These are phyloP conservation scores for Epinotia bilunana DNA, from an alignment of 2,888 invertebrate species.

Conservation along the genomic window DNA sequence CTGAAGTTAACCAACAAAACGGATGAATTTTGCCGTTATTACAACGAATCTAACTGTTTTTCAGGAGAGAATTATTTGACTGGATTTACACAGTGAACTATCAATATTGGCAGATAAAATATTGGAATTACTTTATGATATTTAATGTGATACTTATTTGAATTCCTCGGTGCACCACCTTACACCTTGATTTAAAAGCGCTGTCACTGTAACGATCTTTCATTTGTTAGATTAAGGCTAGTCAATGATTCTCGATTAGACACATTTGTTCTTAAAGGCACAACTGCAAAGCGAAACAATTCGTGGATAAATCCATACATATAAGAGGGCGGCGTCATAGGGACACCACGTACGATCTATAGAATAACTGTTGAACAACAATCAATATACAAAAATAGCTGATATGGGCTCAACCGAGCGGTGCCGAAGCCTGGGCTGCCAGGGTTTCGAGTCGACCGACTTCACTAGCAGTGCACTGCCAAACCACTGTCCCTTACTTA, in stretches of 20 bases:
- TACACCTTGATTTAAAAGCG: neutral
- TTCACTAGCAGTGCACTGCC: conserved; percentile 18
- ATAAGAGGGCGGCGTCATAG: neutral
- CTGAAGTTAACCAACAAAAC: neutral
- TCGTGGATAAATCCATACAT: conserved; percentile 2
- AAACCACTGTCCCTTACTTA: neutral
- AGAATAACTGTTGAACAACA: conserved; percentile 28
- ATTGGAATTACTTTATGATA: neutral
- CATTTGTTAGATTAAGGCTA: conserved; percentile 8
- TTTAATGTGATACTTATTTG: neutral
- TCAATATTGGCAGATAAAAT: neutral
- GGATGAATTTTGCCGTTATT: too few species aligned
- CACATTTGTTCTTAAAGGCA: conserved; percentile 19
- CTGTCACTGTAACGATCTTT: neutral
- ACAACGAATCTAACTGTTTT: neutral
- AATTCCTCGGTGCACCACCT: neutral
- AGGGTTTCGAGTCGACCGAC: neutral
- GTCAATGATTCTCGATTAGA: neutral
- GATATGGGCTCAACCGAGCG: conserved; percentile 25
- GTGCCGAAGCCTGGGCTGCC: conserved; percentile 10
- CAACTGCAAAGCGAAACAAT: conserved; percentile 12
- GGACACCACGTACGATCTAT: conserved; percentile 12
- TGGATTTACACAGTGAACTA: neutral
- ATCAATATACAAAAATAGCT: conserved; percentile 40
- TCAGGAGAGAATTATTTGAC: neutral